Conservation (phyloP, 2,888 invertebrate genomes). For the Ochropleura plecta region DNA sequence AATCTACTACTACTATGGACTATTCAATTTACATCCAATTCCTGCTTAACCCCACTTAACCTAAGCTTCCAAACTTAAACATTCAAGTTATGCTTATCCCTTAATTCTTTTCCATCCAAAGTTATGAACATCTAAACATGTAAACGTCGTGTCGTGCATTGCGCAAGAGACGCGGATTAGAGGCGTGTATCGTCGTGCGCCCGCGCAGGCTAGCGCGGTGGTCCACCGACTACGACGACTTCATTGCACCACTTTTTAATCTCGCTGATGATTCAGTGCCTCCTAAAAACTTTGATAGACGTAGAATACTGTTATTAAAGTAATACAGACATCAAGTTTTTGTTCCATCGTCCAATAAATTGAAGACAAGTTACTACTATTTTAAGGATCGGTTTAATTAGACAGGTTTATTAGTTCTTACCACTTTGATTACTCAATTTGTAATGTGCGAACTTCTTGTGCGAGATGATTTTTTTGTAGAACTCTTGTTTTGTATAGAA, state of each 20-base stretch:
- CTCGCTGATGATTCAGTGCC: slow-evolving; percentile 65
- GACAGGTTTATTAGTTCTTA: background rate
- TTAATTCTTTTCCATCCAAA: slow-evolving; percentile 62
- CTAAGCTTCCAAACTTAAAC: slow-evolving; percentile 29
- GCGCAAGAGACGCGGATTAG: slow-evolving; percentile 71
- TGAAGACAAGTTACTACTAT: slow-evolving; percentile 18
- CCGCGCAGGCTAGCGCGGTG: slow-evolving; percentile 68
- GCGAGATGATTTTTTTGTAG: background rate
- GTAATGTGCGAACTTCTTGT: background rate
- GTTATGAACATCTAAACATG: slow-evolving; percentile 64
- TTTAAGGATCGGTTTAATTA: slow-evolving; percentile 17
- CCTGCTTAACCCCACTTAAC: slow-evolving; percentile 16
- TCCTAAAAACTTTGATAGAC: slow-evolving; percentile 62
- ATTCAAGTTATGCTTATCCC: slow-evolving; percentile 51
- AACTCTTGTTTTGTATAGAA: background rate
- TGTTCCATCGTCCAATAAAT: slow-evolving; percentile 27
- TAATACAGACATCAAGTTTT: slow-evolving; percentile 45
- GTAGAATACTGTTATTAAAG: slow-evolving; percentile 58
- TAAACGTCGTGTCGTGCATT: slow-evolving; percentile 70
- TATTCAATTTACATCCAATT: slow-evolving; percentile 4
- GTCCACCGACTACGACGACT: slow-evolving; percentile 69
- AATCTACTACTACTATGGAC: no score
- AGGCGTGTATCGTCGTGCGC: slow-evolving; percentile 78
- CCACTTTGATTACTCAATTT: slow-evolving; percentile 9
- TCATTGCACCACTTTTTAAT: slow-evolving; percentile 67